Evolutionary conservation across 2,888 invertebrate species (phyloP).

Genomic region (Phragmatobia fuliginosa): DNA sequence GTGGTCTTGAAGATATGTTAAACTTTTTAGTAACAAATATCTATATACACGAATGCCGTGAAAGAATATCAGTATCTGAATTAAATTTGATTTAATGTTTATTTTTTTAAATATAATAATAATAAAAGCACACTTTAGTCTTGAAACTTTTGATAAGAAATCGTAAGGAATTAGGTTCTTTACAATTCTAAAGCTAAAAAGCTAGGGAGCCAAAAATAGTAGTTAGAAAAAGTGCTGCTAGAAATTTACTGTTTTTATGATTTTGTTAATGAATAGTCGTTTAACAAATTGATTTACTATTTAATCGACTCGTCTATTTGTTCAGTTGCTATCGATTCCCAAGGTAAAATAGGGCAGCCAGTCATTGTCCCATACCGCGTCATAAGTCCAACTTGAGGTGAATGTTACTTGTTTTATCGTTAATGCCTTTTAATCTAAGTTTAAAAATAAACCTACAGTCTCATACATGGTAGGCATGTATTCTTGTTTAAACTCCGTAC

Average conservation of each 20-base stretch:
- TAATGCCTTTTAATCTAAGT: neutral
- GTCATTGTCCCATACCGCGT: constrained; percentile 43
- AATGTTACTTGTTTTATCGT: constrained; percentile 22
- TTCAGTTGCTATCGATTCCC: constrained; percentile 36
- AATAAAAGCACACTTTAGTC: no score
- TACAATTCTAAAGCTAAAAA: neutral
- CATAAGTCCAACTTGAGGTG: constrained; percentile 26
- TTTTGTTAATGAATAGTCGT: neutral
- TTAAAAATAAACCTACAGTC: neutral
- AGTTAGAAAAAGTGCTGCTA: neutral
- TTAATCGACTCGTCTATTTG: constrained; percentile 27
- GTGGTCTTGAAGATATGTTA: neutral
- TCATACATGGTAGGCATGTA: no score
- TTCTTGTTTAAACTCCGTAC: neutral
- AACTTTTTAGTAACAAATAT: neutral
- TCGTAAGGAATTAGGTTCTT: neutral
- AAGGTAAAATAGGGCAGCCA: constrained; percentile 40
- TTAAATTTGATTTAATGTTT: neutral
- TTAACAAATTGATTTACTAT: neutral
- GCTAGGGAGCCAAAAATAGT: neutral
- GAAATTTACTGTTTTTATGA: neutral
- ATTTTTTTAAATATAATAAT: no score
- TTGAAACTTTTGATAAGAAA: neutral
- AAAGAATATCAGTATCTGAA: no score
- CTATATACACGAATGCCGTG: no score